A percentile compares a stretch with the other conserved stretches of the same genome.
phyloP scores from a whole-genome alignment of 2,888 invertebrate genomes.

The Melanotus villosus region DNA sequence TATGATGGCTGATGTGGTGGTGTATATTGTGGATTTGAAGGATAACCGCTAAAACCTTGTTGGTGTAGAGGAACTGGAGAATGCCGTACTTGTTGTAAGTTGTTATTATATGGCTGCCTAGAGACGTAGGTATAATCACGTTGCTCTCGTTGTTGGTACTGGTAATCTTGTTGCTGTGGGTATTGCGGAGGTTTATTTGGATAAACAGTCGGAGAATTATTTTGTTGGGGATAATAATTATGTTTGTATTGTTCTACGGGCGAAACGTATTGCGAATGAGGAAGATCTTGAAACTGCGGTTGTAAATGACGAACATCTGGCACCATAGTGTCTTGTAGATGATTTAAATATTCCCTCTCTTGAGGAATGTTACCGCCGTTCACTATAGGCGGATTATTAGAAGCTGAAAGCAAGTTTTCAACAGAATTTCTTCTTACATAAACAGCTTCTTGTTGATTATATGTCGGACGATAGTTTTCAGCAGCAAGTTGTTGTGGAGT shows the following conservation, averaged over 20 bases:
- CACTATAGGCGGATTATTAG: neutral
- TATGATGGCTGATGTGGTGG: slow-evolving; percentile 50
- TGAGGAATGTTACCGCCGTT: neutral
- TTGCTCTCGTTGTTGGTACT: slow-evolving; percentile 18
- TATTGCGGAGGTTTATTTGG: slow-evolving; percentile 17
- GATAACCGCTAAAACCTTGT: slow-evolving; percentile 22
- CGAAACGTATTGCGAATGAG: neutral
- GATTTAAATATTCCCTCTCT: slow-evolving; percentile 9
- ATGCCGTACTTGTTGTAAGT: slow-evolving; percentile 49
- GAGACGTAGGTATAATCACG: slow-evolving; percentile 13
- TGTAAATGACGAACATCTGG: neutral
- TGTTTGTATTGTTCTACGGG: slow-evolving; percentile 11
- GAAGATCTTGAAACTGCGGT: slow-evolving; percentile 1
- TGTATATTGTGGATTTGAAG: slow-evolving; percentile 54
- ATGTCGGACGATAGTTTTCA: neutral
- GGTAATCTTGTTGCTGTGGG: slow-evolving; percentile 22
- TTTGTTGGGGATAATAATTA: slow-evolving; percentile 16
- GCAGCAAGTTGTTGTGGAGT: no score
- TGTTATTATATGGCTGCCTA: slow-evolving; percentile 9
- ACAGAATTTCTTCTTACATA: slow-evolving; percentile 60
- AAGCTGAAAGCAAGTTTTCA: slow-evolving; percentile 51
- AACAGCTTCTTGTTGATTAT: slow-evolving; percentile 31
- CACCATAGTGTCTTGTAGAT: neutral
- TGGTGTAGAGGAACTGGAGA: slow-evolving; percentile 50
- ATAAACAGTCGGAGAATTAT: neutral